phyloP scores from a whole-genome alignment of 2,113 vertebrate genomes.

The Fregata magnificens region DNA sequence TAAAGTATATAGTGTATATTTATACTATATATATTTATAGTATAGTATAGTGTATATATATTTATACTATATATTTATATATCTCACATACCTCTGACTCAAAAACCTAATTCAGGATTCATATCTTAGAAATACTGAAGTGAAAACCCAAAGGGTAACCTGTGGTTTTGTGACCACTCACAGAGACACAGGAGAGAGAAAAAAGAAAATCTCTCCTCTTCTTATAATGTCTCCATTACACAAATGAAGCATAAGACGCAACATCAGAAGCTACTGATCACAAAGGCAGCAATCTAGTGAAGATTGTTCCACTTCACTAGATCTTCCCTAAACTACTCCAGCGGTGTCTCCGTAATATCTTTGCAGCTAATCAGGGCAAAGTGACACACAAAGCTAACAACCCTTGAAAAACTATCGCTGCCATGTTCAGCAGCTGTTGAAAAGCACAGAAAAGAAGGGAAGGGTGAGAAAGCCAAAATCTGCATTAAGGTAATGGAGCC shows the following conservation, averaged over 20 bases:
- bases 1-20: background rate
- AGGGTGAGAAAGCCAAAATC: background rate
- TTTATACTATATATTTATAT: background rate
- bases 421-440: background rate
- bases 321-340: background rate
- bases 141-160: background rate
- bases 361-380: background rate
- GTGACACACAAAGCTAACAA: background rate
- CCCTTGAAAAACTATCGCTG: background rate
- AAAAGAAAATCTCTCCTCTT: background rate
- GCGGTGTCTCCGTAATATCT: background rate
- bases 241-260: background rate
- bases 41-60: background rate
- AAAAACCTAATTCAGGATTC: background rate
- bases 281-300: background rate
- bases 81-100: background rate
- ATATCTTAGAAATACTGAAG: background rate
- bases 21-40: background rate
- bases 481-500: background rate
- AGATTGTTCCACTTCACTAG: background rate
- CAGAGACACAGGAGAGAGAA: background rate
- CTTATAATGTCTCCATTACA: background rate
- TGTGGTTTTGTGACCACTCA: background rate
- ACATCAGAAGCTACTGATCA: background rate
- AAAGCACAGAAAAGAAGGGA: background rate